A percentile compares a stretch with the other conserved stretches of the same genome.
These are phyloP conservation scores for Tapirus indicus DNA, from an alignment of 2,797 vertebrate genomes.

Conservation along the genomic window DNA sequence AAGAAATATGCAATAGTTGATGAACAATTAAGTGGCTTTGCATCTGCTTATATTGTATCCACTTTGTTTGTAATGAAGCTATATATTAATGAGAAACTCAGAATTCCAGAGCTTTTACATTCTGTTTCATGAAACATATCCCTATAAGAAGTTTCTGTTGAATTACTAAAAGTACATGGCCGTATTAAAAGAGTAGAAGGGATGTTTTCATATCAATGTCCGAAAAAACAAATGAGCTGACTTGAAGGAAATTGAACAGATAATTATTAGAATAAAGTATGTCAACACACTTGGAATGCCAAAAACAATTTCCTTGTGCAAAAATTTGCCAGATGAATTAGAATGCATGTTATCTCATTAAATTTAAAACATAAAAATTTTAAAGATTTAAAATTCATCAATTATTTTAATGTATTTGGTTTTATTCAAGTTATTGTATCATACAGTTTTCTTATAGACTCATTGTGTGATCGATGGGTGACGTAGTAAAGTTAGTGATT, in stretches of 20 bases:
- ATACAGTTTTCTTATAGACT: not conserved
- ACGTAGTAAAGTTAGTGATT: not conserved
- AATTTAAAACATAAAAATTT: not conserved
- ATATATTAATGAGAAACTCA: not conserved
- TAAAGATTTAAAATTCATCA: not conserved
- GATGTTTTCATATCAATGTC: conserved; percentile 3
- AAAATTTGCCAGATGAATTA: conserved; percentile 53
- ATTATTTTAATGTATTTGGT: not conserved
- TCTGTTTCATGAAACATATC: not conserved
- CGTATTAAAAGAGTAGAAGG: conserved; percentile 54
- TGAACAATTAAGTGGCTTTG: not conserved
- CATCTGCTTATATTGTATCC: not conserved
- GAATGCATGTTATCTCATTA: conserved; percentile 65
- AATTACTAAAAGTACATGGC: not conserved
- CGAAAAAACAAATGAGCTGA: conserved; percentile 38
- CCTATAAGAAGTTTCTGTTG: not conserved
- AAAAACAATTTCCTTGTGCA: conserved; percentile 40
- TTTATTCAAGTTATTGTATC: not conserved
- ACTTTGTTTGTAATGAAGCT: not conserved
- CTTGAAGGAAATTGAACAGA: conserved; percentile 65
- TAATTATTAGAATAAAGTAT: conserved; percentile 32
- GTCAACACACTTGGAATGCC: not conserved
- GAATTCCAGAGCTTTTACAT: not conserved
- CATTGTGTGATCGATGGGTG: not conserved
- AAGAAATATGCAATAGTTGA: not conserved